phyloP scores from a whole-genome alignment of 2,888 invertebrate species.

The Pandemis heparana region DNA sequence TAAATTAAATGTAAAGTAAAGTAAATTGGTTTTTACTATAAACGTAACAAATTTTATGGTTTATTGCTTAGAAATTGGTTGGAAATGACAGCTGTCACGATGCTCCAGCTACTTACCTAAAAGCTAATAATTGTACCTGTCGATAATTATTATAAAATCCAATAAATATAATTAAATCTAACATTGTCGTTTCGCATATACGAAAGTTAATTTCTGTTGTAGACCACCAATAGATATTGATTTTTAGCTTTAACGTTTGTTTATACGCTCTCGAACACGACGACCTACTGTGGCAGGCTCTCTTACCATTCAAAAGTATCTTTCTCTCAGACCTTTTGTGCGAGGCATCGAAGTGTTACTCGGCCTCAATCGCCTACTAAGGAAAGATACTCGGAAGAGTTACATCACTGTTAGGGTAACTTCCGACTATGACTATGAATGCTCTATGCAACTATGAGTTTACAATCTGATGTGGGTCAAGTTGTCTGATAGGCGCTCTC shows the following conservation, averaged over 20 bases:
- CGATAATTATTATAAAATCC: no score
- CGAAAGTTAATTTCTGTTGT: no score
- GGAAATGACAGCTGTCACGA: no score
- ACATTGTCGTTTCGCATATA: no score
- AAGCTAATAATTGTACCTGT: no score
- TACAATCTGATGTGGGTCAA: conserved; percentile 17
- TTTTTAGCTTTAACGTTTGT: neutral
- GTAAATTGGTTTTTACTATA: no score
- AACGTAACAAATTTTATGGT: no score
- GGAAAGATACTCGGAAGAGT: conserved; percentile 28
- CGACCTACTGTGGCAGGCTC: conserved; percentile 6
- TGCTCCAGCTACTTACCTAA: no score
- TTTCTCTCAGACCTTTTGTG: conserved; percentile 18
- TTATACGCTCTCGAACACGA: neutral
- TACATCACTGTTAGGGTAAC: conserved; percentile 8
- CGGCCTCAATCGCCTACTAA: conserved; percentile 20
- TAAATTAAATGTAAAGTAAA: no score
- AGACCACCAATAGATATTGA: no score
- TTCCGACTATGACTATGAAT: conserved; percentile 17
- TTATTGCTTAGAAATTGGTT: no score
- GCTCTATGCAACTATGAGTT: conserved; percentile 28
- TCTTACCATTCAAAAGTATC: conserved; percentile 10
- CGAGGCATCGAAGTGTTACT: conserved; percentile 22
- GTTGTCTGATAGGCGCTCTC: neutral
- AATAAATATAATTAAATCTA: no score